These are phyloP conservation scores for Oryzias woworae DNA, from an alignment of 2,113 vertebrate genomes.

Conservation along the genomic window DNA sequence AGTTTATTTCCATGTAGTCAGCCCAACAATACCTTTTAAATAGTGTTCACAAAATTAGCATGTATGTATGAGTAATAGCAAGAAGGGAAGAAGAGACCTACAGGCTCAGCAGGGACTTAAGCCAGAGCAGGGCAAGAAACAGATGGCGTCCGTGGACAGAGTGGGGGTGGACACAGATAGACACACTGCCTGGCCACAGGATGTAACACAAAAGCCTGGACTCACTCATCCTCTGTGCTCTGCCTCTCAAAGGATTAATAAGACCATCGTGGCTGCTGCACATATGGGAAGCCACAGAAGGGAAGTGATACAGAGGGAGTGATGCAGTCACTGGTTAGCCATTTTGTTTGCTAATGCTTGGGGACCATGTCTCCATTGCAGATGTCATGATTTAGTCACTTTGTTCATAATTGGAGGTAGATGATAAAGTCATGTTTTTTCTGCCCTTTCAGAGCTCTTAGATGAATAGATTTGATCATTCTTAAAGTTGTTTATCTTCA, in stretches of 20 bases:
- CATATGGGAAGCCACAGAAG: slow-evolving; percentile 44
- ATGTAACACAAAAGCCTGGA: slow-evolving; percentile 62
- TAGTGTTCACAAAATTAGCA: slow-evolving; percentile 9
- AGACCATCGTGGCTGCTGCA: slow-evolving; percentile 49
- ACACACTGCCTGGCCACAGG: slow-evolving; percentile 50
- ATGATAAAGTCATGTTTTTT: slow-evolving; percentile 4
- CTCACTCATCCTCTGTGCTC: slow-evolving; percentile 63
- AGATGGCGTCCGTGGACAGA: slow-evolving; percentile 66
- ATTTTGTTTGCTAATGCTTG: slow-evolving; percentile 42
- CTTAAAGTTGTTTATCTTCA: slow-evolving; percentile 29
- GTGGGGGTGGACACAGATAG: slow-evolving; percentile 33
- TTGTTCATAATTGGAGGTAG: slow-evolving; percentile 10
- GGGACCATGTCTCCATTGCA: slow-evolving; percentile 20
- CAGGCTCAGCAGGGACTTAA: slow-evolving; percentile 49
- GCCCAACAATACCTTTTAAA: background rate
- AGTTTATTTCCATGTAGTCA: background rate
- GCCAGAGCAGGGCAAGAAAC: slow-evolving; percentile 66
- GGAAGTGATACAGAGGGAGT: slow-evolving; percentile 22
- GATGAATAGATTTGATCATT: slow-evolving; percentile 20
- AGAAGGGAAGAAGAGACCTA: slow-evolving; percentile 39
- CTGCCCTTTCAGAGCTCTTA: slow-evolving; percentile 10
- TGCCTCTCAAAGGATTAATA: slow-evolving; percentile 67
- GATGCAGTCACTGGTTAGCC: slow-evolving; percentile 26
- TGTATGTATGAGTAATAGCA: slow-evolving; percentile 18
- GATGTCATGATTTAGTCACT: slow-evolving; percentile 22